phyloP scores from a whole-genome alignment of 2,888 invertebrate genomes.

The Ophion ellenae region DNA sequence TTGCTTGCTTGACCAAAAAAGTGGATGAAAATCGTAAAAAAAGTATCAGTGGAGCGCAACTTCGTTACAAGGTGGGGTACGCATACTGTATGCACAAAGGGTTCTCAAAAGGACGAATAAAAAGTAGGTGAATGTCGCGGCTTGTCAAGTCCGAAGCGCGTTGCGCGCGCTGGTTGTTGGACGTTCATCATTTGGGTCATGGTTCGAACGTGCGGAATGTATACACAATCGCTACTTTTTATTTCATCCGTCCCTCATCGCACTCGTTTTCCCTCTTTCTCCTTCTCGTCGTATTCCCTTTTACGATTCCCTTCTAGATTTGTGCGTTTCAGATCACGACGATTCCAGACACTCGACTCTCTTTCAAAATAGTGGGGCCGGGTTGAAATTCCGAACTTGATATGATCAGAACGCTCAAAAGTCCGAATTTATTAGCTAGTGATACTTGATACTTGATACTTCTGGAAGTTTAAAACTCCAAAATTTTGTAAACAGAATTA shows the following conservation, averaged over 20 bases:
- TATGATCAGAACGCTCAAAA: too few species aligned
- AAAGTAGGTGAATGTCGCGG: conserved; percentile 73
- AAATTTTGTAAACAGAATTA: too few species aligned
- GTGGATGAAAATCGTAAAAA: background rate
- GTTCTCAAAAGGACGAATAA: conserved; percentile 18
- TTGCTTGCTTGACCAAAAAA: background rate
- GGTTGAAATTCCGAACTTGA: too few species aligned
- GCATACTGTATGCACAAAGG: conserved; percentile 32
- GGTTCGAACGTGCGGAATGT: conserved; percentile 65
- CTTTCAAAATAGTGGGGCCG: too few species aligned
- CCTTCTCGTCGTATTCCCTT: background rate
- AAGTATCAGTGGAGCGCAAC: background rate
- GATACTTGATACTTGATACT: too few species aligned
- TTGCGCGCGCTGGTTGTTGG: background rate
- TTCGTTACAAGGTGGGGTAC: background rate
- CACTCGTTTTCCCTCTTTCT: background rate
- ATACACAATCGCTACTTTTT: background rate
- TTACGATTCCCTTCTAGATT: too few species aligned
- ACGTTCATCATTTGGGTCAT: conserved; percentile 72
- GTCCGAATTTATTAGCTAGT: too few species aligned
- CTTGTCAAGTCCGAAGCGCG: background rate
- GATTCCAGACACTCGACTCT: too few species aligned
- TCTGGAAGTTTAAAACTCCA: too few species aligned
- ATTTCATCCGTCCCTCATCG: conserved; percentile 2
- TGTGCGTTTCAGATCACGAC: too few species aligned